Base-by-base conservation (phyloP, 2,113 vertebrate genomes). In the Rynchops niger region DNA sequence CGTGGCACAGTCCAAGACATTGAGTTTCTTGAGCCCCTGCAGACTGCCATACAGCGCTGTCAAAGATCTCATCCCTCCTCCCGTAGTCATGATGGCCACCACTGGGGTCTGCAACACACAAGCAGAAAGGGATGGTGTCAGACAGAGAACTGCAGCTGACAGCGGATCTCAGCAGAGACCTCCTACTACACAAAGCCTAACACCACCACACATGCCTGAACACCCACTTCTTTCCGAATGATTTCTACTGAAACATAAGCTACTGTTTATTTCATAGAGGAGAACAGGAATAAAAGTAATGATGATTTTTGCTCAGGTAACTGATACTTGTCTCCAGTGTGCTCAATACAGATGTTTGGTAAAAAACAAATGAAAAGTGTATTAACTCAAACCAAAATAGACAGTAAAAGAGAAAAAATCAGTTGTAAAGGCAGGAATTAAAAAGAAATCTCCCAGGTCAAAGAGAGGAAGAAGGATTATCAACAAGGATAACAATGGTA, bases 61-160 rank as follows among this genome's bases (percentile, higher is more conserved):
- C 98, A 99, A 98, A 55, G 99, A 99, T 78, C 99, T 98, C 47
- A 98, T 92, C 55, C 99, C 98, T 36, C 99, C 99, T 12, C 99
- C 99, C 0, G 99, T 99, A 62, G 98, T 98, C 98, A 99, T 99
- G 89, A 99, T 81, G 42, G 99, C 99, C 82, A 99, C 96, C 19
- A 97, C 96, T 0, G 99, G 99, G 11, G 98, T 96, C 99, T 99
- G 94, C 49, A 81, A 38, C 42, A 93, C 26, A 80, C 0, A 12
- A 42, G 67, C 63, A 67, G 77, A 91, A 59, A 66, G 42, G 20
- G 26, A 26, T 4, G 3, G 27, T 0, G 0, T 83, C 81, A 82
- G 34, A n/a, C 29, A 9, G 45, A 0, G 0, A 5, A 25, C 38
- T 62, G 36, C 32, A 19, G 30, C 30, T 20, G 6, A 11, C 53